Percentiles rank a stretch among this genome's conserved stretches.
phyloP scores from a whole-genome alignment of 1,140 invertebrate species.

The Pemphigus obesinymphae region DNA sequence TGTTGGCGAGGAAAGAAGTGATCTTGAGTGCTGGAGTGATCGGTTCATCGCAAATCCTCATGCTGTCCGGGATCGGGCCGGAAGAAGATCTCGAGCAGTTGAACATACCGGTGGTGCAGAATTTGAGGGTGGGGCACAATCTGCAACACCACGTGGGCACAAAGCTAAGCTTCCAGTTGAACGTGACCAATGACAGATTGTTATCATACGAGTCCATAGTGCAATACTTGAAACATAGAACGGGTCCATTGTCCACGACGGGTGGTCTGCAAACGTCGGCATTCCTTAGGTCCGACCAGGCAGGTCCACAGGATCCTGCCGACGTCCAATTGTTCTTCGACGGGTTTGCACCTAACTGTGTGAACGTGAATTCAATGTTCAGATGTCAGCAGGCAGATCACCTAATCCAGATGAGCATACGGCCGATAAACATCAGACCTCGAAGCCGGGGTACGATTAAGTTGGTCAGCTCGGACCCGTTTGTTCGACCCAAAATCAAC shows the following conservation, averaged over 20 bases:
- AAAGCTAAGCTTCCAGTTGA: constrained; percentile 42
- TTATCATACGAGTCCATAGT: neutral
- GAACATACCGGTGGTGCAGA: constrained; percentile 64
- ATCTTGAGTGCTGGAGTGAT: constrained; percentile 74
- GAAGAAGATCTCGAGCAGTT: constrained; percentile 63
- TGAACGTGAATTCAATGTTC: neutral
- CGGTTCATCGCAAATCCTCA: constrained; percentile 72
- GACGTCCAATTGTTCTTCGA: constrained; percentile 53
- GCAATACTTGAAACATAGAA: constrained; percentile 6
- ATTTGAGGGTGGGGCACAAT: constrained; percentile 63
- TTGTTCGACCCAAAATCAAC: constrained; percentile 69
- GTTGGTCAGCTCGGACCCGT: constrained; percentile 55
- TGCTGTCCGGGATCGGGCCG: constrained; percentile 82
- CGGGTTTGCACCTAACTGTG: constrained; percentile 8
- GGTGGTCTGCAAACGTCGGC: constrained; percentile 24
- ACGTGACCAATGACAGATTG: constrained; percentile 44
- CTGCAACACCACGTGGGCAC: constrained; percentile 50
- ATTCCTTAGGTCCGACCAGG: neutral
- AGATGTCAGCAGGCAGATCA: neutral
- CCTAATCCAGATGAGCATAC: neutral
- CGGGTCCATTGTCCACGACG: constrained; percentile 33
- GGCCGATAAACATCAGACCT: constrained; percentile 9
- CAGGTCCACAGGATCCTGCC: constrained; percentile 49
- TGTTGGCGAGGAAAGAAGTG: constrained; percentile 56
- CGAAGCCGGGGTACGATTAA: constrained; percentile 35